Conservation (phyloP, 2,113 vertebrate genomes). For the Dipodomys spectabilis region DNA sequence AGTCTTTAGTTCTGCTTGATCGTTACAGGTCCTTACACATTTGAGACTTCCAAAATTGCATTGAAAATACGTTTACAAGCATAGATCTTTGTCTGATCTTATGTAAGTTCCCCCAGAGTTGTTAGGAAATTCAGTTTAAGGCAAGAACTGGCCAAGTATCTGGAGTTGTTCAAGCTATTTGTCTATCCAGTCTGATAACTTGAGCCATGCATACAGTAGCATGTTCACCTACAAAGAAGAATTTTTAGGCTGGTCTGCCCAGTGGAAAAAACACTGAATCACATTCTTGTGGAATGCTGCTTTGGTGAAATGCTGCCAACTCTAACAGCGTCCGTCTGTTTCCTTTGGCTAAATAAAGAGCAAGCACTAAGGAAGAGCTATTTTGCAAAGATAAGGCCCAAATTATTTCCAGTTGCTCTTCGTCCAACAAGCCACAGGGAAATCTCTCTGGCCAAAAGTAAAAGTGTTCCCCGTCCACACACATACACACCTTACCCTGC, state of each 20-base stretch:
- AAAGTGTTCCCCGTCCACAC: background rate
- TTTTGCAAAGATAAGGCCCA: constrained; percentile 17
- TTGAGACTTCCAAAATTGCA: background rate
- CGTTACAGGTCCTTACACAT: background rate
- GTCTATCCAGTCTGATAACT: constrained; percentile 38
- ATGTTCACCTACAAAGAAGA: background rate
- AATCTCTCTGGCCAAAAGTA: constrained; percentile 46
- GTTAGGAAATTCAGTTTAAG: background rate
- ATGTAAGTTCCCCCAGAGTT: constrained; percentile 47
- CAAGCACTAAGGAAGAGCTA: background rate
- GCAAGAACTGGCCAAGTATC: constrained; percentile 18
- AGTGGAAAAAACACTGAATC: constrained; percentile 63
- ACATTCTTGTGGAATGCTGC: background rate
- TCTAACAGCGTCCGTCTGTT: background rate
- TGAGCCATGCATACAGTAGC: background rate
- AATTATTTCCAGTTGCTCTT: constrained; percentile 28
- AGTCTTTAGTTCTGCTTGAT: background rate
- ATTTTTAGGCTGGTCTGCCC: background rate
- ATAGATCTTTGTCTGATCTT: background rate
- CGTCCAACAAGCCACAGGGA: constrained; percentile 11
- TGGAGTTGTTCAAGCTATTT: background rate
- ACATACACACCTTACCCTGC: background rate
- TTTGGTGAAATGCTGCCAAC: background rate
- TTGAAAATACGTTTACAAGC: background rate
- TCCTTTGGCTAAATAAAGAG: constrained; percentile 60